Conservation (phyloP, 92 coral and sea anemone species). For the Palythoa caribaeorum region DNA sequence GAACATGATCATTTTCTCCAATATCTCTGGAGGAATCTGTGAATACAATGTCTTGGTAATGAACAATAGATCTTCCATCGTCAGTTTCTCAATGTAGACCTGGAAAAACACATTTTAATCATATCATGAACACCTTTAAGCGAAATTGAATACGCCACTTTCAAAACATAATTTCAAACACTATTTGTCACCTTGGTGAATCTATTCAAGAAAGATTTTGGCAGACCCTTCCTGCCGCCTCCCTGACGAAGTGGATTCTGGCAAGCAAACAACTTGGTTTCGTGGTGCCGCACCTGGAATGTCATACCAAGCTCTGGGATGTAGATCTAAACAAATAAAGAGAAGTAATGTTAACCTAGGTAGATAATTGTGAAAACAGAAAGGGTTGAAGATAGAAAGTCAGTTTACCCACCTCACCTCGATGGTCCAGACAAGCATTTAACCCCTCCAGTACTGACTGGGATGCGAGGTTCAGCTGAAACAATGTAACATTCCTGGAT, state of each 20-base stretch:
- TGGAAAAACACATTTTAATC: constrained; percentile 23
- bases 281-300: constrained; percentile 82
- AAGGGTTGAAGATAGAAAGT: not conserved
- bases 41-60: constrained; percentile 89
- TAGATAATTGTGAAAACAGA: no score
- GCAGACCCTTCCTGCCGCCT: constrained; percentile 98
- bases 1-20: constrained; percentile 88
- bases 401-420: constrained; percentile 81
- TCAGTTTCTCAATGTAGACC: constrained; percentile 94
- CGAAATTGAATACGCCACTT: not conserved
- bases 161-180: not conserved
- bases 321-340: constrained; percentile 72
- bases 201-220: constrained; percentile 92
- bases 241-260: constrained; percentile 98
- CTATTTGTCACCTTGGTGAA: constrained; percentile 83
- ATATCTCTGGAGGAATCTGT: constrained; percentile 63
- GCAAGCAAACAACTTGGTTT: constrained; percentile 93
- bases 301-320: constrained; percentile 97
- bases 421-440: constrained; percentile 97
- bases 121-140: not conserved
- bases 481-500: not conserved
- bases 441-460: constrained; percentile 98
- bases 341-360: no score
- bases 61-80: constrained; percentile 83
- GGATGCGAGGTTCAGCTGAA: constrained; percentile 93